phyloP scores from a whole-genome alignment of 2,888 invertebrate species.

The Caenorhabditis sp. region DNA sequence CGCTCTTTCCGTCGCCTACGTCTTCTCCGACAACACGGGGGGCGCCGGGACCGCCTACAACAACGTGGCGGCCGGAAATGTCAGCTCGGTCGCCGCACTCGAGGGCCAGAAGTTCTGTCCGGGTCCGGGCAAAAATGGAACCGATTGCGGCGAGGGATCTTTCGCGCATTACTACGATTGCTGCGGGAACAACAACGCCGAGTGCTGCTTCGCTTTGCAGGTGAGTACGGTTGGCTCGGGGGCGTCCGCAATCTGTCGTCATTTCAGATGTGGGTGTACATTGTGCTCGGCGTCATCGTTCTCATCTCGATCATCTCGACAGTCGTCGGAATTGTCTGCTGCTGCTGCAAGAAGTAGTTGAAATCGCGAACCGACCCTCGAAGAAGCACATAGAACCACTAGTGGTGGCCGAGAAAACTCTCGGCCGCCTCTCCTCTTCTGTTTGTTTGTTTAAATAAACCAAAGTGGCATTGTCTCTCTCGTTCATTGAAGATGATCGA shows the following conservation, averaged over 20 bases:
- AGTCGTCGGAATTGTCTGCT: slow-evolving; percentile 18
- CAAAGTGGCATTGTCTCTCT: not conserved
- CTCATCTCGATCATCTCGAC: not conserved
- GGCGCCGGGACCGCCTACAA: not conserved
- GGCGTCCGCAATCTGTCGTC: too few relatives aligned
- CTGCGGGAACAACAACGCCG: slow-evolving; percentile 65
- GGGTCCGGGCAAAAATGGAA: slow-evolving; percentile 21
- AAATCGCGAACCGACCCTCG: not conserved
- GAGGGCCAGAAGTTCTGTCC: too few relatives aligned
- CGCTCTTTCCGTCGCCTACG: not conserved
- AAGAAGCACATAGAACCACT: too few relatives aligned
- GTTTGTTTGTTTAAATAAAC: too few relatives aligned
- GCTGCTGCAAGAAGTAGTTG: slow-evolving; percentile 3
- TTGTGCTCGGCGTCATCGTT: not conserved
- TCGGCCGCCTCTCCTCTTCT: too few relatives aligned
- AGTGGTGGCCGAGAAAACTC: too few relatives aligned
- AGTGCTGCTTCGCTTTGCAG: slow-evolving; percentile 69
- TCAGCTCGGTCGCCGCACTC: not conserved
- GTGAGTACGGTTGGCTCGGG: slow-evolving; percentile 1
- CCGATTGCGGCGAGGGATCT: slow-evolving; percentile 62
- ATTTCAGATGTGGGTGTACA: slow-evolving; percentile 28
- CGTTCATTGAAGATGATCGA: not conserved
- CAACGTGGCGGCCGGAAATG: too few relatives aligned
- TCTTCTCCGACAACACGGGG: not conserved
- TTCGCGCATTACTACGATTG: slow-evolving; percentile 70